These are phyloP conservation scores for Ictalurus punctatus DNA, from an alignment of 2,113 vertebrate genomes.

Conservation along the genomic window DNA sequence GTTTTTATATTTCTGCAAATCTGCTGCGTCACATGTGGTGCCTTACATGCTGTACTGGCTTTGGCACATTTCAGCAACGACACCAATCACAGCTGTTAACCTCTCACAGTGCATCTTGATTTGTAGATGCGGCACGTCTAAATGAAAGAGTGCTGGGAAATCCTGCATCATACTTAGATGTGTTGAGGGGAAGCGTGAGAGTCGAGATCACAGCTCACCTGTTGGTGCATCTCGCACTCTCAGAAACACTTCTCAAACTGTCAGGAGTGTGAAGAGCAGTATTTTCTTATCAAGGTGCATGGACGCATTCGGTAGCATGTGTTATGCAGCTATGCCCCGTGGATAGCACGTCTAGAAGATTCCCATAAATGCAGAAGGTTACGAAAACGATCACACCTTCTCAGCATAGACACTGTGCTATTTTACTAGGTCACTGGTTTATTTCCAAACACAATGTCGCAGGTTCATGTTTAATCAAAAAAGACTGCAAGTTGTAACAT, in stretches of 20 bases:
- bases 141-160: constrained; percentile 50
- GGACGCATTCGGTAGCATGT: constrained; percentile 25
- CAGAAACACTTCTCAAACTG: constrained; percentile 50
- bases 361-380: constrained; percentile 10
- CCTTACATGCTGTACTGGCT: not conserved
- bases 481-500: not conserved
- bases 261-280: constrained; percentile 31
- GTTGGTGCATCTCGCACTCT: constrained; percentile 52
- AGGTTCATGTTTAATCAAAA: constrained; percentile 1
- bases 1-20: constrained; percentile 35
- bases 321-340: constrained; percentile 11
- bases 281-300: constrained; percentile 17
- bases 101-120: constrained; percentile 27
- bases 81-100: constrained; percentile 2
- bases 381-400: not conserved
- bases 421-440: not conserved
- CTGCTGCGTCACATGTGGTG: constrained; percentile 2
- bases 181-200: constrained; percentile 49
- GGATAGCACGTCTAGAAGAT: constrained; percentile 25
- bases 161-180: constrained; percentile 42
- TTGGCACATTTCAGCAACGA: constrained; percentile 10
- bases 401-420: not conserved
- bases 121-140: constrained; percentile 24
- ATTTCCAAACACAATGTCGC: not conserved
- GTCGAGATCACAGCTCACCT: constrained; percentile 53